Percentiles rank a stretch among this genome's conserved stretches.
These are phyloP conservation scores for Smittia aterrima DNA, from an alignment of 2,888 invertebrate genomes.

Conservation along the genomic window DNA sequence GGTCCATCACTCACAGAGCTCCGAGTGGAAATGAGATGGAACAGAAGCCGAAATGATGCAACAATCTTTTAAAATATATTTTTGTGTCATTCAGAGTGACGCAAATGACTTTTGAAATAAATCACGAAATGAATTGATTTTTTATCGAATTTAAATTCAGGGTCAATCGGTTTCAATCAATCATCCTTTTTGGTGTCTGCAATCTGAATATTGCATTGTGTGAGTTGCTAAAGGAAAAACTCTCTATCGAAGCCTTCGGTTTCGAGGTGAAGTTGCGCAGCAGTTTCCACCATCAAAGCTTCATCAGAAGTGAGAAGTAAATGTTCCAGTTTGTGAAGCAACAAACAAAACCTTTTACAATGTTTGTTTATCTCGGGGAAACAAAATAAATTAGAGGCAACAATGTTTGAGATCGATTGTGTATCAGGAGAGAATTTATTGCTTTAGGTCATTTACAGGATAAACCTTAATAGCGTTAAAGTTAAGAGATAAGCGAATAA, in stretches of 20 bases:
- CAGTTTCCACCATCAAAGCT: not conserved
- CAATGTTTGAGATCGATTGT: not conserved
- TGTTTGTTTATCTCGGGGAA: not conserved
- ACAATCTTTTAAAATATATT: no score
- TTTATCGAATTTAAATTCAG: no score
- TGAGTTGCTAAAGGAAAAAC: no score
- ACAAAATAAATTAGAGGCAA: slow-evolving; percentile 4
- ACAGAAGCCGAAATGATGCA: not conserved
- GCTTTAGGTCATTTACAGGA: slow-evolving; percentile 33
- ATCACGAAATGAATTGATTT: not conserved
- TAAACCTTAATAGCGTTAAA: slow-evolving; percentile 19
- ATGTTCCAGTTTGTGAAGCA: not conserved
- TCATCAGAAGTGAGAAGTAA: not conserved
- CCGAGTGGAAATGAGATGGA: not conserved
- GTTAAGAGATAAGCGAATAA: slow-evolving; percentile 9
- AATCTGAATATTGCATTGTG: no score
- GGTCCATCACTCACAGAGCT: not conserved
- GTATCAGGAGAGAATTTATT: slow-evolving; percentile 24
- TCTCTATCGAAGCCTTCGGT: no score
- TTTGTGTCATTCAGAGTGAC: no score
- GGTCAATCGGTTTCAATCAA: no score
- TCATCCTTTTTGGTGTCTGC: not conserved
- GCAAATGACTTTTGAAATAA: not conserved
- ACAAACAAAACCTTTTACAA: not conserved
- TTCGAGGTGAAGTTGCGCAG: not conserved